Evolutionary conservation across 2,113 vertebrate genomes (phyloP).

Genomic region (Cynocephalus volans): DNA sequence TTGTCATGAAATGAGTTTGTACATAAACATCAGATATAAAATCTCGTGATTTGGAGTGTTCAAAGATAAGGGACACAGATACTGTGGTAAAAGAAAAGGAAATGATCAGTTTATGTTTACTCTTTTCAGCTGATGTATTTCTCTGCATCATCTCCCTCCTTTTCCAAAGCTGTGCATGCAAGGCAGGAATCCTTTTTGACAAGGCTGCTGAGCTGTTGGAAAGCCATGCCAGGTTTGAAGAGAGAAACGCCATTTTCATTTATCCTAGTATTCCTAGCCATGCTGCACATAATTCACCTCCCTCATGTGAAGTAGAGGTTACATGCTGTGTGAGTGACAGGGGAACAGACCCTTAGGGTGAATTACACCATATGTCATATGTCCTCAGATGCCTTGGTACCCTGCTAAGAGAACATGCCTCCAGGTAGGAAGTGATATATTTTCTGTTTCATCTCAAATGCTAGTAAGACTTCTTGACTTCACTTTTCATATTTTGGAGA

Average conservation of each 20-base stretch:
- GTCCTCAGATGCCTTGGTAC: neutral
- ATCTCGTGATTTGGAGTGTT: neutral
- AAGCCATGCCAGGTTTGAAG: neutral
- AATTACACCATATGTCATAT: neutral
- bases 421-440: neutral
- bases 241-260: conserved; percentile 35
- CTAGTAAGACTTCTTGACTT: neutral
- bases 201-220: neutral
- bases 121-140: conserved; percentile 22
- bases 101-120: neutral
- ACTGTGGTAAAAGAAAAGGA: neutral
- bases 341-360: conserved; percentile 31
- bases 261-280: neutral
- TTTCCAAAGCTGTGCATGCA: neutral
- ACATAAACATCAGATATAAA: neutral
- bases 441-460: conserved; percentile 10
- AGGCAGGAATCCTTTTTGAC: neutral
- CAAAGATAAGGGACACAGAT: neutral
- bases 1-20: neutral
- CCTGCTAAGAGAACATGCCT: neutral
- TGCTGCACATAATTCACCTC: conserved; percentile 33
- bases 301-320: conserved; percentile 50
- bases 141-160: neutral
- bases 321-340: conserved; percentile 54
- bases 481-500: conserved; percentile 24